phyloP scores from a whole-genome alignment of 2,797 vertebrate genomes.

The Anolis apletophallus region DNA sequence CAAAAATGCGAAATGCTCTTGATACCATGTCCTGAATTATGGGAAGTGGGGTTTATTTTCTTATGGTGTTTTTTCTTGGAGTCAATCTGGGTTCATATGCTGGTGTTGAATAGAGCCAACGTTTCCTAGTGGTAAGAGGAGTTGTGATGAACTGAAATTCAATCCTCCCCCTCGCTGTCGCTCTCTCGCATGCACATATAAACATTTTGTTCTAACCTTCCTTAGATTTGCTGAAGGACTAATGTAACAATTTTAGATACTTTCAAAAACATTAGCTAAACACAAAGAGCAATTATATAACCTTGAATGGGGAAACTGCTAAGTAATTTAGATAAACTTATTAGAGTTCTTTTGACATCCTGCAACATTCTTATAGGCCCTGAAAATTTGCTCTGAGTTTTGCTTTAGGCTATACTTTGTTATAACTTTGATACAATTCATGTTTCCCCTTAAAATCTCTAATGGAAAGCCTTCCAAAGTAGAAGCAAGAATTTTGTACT shows the following conservation, averaged over 20 bases:
- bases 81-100: too few species aligned
- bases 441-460: constrained; percentile 29
- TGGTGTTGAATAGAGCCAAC: too few species aligned
- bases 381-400: not conserved
- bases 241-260: not conserved
- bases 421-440: not conserved
- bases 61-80: too few species aligned
- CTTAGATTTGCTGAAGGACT: not conserved
- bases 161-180: too few species aligned
- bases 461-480: constrained; percentile 30
- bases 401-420: not conserved
- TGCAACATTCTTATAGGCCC: not conserved
- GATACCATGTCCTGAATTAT: too few species aligned
- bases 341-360: not conserved
- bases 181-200: too few species aligned
- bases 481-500: constrained; percentile 42
- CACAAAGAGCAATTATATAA: not conserved
- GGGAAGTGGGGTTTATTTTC: too few species aligned
- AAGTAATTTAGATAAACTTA: not conserved
- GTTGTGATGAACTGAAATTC: too few species aligned
- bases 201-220: too few species aligned
- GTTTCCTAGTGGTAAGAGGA: too few species aligned
- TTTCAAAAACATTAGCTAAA: not conserved
- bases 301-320: not conserved
- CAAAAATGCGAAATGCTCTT: not conserved